Percentiles rank a stretch among this genome's conserved stretches.
phyloP scores from a whole-genome alignment of 2,888 invertebrate genomes.

The Rhingia rostrata region DNA sequence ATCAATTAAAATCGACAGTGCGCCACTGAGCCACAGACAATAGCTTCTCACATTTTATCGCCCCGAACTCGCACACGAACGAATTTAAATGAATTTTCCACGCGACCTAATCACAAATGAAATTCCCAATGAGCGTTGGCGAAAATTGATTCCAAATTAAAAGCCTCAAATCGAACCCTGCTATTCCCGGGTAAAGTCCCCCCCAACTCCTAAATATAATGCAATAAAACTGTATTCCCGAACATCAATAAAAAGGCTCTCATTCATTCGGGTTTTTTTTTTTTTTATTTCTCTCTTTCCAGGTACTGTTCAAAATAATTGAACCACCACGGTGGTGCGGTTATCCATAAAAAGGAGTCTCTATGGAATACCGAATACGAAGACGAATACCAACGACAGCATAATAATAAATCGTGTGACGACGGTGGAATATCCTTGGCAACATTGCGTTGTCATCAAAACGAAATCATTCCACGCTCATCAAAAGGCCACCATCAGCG shows the following conservation, averaged over 20 bases:
- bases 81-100: slow-evolving; percentile 79
- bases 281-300: slow-evolving; percentile 21
- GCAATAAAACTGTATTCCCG: slow-evolving; percentile 12
- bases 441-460: slow-evolving; percentile 59
- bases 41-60: neutral
- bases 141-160: slow-evolving; percentile 37
- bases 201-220: slow-evolving; percentile 1
- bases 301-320: slow-evolving; percentile 76
- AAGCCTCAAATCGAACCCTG: slow-evolving; percentile 26
- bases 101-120: slow-evolving; percentile 73
- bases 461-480: slow-evolving; percentile 56
- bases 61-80: slow-evolving; percentile 12
- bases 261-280: slow-evolving; percentile 68
- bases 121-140: neutral
- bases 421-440: slow-evolving; percentile 39
- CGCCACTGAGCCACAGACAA: neutral
- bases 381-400: slow-evolving; percentile 20
- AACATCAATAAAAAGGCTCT: slow-evolving; percentile 75
- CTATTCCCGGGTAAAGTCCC: neutral
- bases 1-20: neutral
- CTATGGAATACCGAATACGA: slow-evolving; percentile 63
- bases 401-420: slow-evolving; percentile 40
- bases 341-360: slow-evolving; percentile 79
- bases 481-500: slow-evolving; percentile 28
- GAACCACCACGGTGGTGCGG: slow-evolving; percentile 75